Percentiles rank a stretch among this genome's conserved stretches.
These are phyloP conservation scores for Mylabris phalerata DNA, from an alignment of 1,140 invertebrate genomes.

Conservation along the genomic window DNA sequence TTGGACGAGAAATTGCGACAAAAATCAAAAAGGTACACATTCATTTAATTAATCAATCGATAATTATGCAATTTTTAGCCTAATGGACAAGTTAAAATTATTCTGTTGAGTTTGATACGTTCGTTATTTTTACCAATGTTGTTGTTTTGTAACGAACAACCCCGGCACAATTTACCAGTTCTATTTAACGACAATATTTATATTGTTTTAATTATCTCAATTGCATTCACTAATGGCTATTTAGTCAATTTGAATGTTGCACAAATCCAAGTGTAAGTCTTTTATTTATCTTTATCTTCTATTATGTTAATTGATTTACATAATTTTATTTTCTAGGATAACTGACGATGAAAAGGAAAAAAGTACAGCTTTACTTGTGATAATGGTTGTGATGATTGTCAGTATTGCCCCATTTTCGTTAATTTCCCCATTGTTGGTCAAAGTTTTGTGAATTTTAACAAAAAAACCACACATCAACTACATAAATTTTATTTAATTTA, in stretches of 20 bases:
- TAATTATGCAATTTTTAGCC: constrained; percentile 18
- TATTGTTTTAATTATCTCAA: constrained; percentile 18
- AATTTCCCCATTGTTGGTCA: constrained; percentile 1
- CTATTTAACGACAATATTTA: constrained; percentile 18
- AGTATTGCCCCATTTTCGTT: constrained; percentile 6
- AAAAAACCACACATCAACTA: no score
- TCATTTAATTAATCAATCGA: background rate
- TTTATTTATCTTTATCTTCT: background rate
- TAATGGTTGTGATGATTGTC: constrained; percentile 7
- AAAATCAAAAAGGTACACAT: constrained; percentile 18
- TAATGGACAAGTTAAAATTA: constrained; percentile 10
- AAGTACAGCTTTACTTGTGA: background rate
- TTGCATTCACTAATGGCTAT: constrained; percentile 22
- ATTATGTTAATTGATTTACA: background rate
- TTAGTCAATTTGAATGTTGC: constrained; percentile 20
- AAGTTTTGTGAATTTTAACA: background rate
- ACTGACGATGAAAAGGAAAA: constrained; percentile 4
- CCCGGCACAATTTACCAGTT: constrained; percentile 21
- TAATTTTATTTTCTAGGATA: background rate
- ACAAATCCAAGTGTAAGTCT: constrained; percentile 5
- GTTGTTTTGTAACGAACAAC: constrained; percentile 25
- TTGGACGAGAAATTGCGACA: constrained; percentile 19
- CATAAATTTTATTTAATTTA: no score
- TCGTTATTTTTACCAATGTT: constrained; percentile 22
- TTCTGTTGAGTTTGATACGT: constrained; percentile 14